Evolutionary conservation across 2,888 invertebrate species (phyloP), one percentile per base, ranked within the genome.

Genomic region (Zygogramma bicolorata): DNA sequence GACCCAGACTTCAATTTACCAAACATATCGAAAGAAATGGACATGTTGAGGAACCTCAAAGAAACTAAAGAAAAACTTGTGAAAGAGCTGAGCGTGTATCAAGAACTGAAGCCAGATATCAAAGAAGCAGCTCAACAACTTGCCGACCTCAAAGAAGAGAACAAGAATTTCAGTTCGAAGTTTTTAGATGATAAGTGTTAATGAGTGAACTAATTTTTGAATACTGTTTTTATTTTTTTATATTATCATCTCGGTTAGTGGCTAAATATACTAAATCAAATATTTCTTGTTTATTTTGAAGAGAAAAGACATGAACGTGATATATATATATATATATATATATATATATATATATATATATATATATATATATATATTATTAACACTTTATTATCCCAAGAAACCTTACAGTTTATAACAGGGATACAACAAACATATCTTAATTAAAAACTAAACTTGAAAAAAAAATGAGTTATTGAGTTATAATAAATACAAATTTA

Each of bases 81-180:
- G 18, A 78, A 82, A 70, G 84, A 85, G 74, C 73, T 85, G 29
- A 80, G 80, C 18, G 68, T 76, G 31, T 86, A 84, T 75, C 75
- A 81, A 71, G 83, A 81, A 25, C 75, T 86, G 27, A 83, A 83
- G 75, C 85, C 85, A 20, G 83, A 86, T 75, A 76, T 86, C 8
- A 77, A 77, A 66, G 81, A 84, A 76, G 86, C 86, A n/a, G 78
- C 76, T 22, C 78, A 82, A 76, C 85, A 86, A 76, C 75, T 86
- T 58, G 78, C 79, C 29, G 75, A 81, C 68, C 70, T 84, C 60
- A 85, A 85, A 77, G 68, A 75, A 29, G 80, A 84, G 74, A 79
- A 83, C 70, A 78, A 80, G 63, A 75, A 77, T 42, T 67, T 76
- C 22, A 63, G 68, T 46, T 60, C 71, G 46, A 59, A 68, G 65